Conservation (phyloP, 2,113 vertebrate species). For the Uropsilus gracilis region DNA sequence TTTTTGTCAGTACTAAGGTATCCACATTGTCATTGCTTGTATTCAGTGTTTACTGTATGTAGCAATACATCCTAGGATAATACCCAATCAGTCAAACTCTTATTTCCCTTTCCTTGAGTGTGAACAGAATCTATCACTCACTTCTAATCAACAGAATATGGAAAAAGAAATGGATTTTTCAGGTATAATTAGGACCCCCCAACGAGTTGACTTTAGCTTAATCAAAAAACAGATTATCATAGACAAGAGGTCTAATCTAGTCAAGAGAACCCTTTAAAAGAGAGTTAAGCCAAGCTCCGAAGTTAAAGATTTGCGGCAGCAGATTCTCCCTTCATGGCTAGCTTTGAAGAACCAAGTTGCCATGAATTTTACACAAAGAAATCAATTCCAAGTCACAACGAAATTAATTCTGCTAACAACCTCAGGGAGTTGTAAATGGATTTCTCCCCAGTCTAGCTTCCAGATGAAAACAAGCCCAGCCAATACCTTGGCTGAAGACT, state of each 20-base stretch:
- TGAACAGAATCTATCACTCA: not conserved
- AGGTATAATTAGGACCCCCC: not conserved
- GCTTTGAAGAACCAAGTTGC: not conserved
- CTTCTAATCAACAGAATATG: constrained; percentile 17
- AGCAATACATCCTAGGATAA: not conserved
- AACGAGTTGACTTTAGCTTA: not conserved
- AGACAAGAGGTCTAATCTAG: not conserved
- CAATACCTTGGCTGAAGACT: not conserved
- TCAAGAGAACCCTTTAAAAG: constrained; percentile 1
- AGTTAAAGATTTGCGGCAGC: constrained; percentile 20
- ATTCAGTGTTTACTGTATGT: not conserved
- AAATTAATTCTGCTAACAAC: constrained; percentile 29
- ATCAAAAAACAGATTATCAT: not conserved
- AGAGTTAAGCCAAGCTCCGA: not conserved
- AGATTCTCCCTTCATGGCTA: not conserved
- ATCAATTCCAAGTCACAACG: not conserved
- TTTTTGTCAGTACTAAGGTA: not conserved
- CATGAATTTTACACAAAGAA: not conserved
- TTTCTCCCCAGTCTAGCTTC: not conserved
- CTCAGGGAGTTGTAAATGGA: not conserved
- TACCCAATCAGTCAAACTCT: not conserved
- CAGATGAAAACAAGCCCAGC: constrained; percentile 5
- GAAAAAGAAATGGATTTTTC: constrained; percentile 18
- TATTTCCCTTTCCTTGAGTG: not conserved
- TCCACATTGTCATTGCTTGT: not conserved